Evolutionary conservation across 2,797 vertebrate genomes (phyloP), one percentile per base, ranked within the genome.

Genomic region (Acestrorhynchus altus): DNA sequence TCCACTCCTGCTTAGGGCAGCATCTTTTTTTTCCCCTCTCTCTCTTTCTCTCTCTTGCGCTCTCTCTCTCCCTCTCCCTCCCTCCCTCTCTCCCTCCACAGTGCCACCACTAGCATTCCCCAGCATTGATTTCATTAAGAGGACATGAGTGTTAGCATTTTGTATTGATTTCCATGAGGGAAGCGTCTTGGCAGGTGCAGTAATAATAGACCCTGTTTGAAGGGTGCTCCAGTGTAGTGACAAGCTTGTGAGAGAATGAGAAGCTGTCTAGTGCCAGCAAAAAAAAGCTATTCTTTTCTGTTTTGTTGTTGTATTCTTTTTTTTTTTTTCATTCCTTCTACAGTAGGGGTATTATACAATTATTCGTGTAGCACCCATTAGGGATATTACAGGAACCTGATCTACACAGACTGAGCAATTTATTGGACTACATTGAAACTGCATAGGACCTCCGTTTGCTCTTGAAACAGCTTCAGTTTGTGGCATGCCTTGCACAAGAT

Each of bases 91-190:
- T 61, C 63, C 42, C n/a, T 4, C 57, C 42, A n/a, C 64, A 51
- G n/a, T 51, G 35, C 64, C 18, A 51, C 44, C n/a, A 57, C 44
- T 75, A 60, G 42, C 72, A 69, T 85, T 83, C 61, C 18, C 49
- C 52, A 42, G 71, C 82, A 79, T 80, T 83, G 61, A 82, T 83
- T 86, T 85, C 75, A 87, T 74, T 81, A 84, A 67, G 82, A 76
- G 73, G 22, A 72, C 54, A 52, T 42, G 66, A 82, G 72, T 67
- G 82, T 85, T 83, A 76, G 78, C 60, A 63, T 84, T 83, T 85
- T 79, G 57, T 84, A 85, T 90, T 79, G 84, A 88, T 90, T 78
- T 82, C 80, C 46, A 59, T 72, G 79, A 84, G 73, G 51, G 66
- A 57, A 35, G 20, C 54, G 11, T 28, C 77, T 89, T 87, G 87